Evolutionary conservation across 2,113 vertebrate genomes (phyloP).

Genomic region (Hippocampus zosterae): DNA sequence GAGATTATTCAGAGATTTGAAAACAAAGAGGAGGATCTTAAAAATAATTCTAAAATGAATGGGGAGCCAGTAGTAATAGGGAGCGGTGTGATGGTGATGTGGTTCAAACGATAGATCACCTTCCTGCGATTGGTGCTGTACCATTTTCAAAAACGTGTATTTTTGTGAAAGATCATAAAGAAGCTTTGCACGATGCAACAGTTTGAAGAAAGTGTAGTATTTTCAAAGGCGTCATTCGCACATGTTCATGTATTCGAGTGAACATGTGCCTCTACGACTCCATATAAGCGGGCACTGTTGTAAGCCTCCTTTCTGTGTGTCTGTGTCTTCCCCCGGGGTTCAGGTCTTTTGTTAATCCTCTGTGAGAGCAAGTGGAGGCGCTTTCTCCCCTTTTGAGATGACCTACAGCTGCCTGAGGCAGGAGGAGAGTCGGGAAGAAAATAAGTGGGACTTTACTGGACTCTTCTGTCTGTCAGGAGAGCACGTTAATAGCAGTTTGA

Average conservation of each 20-base stretch:
- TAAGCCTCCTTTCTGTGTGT: conserved; percentile 10
- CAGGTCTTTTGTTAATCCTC: conserved; percentile 37
- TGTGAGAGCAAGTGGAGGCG: conserved; percentile 29
- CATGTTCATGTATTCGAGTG: background rate
- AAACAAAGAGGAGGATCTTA: no score
- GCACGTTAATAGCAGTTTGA: conserved; percentile 6
- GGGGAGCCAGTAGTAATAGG: no score
- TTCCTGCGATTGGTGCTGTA: background rate
- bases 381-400: conserved; percentile 20
- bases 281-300: background rate
- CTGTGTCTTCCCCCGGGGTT: conserved; percentile 1
- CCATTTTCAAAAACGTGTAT: background rate
- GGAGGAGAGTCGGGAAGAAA: conserved; percentile 12
- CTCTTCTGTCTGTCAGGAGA: conserved; percentile 8
- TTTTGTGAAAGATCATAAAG: background rate
- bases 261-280: background rate
- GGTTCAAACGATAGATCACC: no score
- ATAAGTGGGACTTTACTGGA: conserved; percentile 5
- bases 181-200: background rate
- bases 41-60: no score
- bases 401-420: conserved; percentile 38
- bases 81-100: no score
- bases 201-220: background rate
- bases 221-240: background rate
- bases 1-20: no score